phyloP scores from a whole-genome alignment of 2,888 invertebrate species.

The Trachelus troglodyta region DNA sequence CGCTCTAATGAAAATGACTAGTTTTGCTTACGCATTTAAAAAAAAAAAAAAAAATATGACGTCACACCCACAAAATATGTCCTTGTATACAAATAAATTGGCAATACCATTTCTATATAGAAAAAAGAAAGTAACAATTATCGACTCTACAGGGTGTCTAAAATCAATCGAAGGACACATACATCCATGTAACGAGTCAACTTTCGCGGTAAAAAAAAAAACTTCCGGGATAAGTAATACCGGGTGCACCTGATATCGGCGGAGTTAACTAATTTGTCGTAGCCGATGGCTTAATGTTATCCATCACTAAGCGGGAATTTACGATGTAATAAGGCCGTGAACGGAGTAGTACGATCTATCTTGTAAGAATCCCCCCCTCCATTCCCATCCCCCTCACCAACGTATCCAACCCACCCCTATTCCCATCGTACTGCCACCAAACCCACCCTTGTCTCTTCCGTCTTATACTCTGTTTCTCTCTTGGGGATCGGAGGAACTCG shows the following conservation, averaged over 20 bases:
- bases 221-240: background rate
- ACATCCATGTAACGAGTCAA: background rate
- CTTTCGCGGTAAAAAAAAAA: background rate
- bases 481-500: constrained; percentile 10
- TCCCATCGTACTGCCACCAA: constrained; percentile 11
- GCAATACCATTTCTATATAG: background rate
- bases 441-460: constrained; percentile 7
- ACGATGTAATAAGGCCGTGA: constrained; percentile 59
- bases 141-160: background rate
- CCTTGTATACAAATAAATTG: background rate
- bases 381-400: constrained; percentile 17
- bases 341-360: constrained; percentile 53
- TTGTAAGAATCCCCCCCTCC: constrained; percentile 28
- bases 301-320: constrained; percentile 56
- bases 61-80: background rate
- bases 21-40: background rate
- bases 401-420: constrained; percentile 18
- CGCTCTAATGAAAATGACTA: background rate
- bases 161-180: background rate
- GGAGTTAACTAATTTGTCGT: constrained; percentile 59
- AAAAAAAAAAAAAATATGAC: background rate
- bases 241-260: constrained; percentile 12
- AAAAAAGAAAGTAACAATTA: background rate
- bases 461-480: background rate
- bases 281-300: constrained; percentile 59